Conservation (phyloP, 1,140 invertebrate species). For the Coboldia fuscipes region DNA sequence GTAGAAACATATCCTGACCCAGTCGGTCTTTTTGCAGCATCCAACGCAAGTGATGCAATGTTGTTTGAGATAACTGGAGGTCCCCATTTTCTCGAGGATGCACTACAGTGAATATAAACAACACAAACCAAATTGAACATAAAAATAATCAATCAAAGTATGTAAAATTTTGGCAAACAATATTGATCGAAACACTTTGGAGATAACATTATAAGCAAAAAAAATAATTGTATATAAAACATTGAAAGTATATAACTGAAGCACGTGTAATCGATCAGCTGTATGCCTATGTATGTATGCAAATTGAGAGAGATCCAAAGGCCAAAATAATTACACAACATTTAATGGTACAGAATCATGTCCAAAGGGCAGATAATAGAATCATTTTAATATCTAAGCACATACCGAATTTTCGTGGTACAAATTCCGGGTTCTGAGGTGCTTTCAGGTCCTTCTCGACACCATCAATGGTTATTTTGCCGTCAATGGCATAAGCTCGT, state of each 20-base stretch:
- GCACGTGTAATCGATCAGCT: no score
- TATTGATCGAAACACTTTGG: constrained; percentile 2
- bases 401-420: constrained; percentile 28
- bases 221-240: constrained; percentile 4
- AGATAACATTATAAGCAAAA: constrained; percentile 4
- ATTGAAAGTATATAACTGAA: no score
- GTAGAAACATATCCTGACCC: constrained; percentile 87
- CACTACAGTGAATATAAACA: constrained; percentile 21
- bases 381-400: background rate
- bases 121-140: constrained; percentile 10
- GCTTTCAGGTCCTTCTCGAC: constrained; percentile 39
- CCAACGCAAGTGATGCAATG: constrained; percentile 70
- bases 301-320: no score
- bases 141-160: constrained; percentile 9
- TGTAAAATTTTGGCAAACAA: constrained; percentile 3
- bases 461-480: constrained; percentile 50
- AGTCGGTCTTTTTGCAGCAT: constrained; percentile 86
- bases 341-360: no score
- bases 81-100: constrained; percentile 20
- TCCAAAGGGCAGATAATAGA: no score
- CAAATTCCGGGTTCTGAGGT: constrained; percentile 49
- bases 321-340: no score
- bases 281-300: no score
- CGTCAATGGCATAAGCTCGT: constrained; percentile 23
- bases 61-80: constrained; percentile 39